Conservation (phyloP, 2,797 vertebrate genomes). For the Silurus lanzhouensis region DNA sequence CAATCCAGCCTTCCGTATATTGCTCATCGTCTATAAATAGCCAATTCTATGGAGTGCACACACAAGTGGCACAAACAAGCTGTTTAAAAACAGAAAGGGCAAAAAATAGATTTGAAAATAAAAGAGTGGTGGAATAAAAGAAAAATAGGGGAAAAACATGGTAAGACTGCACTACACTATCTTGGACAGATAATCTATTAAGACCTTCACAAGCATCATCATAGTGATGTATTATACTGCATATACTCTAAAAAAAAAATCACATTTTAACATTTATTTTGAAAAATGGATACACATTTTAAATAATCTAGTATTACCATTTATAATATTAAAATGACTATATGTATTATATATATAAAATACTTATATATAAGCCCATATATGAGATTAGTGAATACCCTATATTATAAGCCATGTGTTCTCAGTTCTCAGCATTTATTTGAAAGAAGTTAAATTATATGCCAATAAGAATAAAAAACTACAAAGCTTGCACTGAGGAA, state of each 20-base stretch:
- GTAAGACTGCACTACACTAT: neutral
- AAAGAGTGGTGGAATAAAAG: neutral
- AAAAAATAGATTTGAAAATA: neutral
- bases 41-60: neutral
- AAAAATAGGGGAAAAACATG: neutral
- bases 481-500: too few species aligned
- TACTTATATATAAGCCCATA: too few species aligned
- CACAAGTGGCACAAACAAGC: neutral
- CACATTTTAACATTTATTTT: too few species aligned
- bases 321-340: too few species aligned
- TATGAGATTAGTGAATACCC: too few species aligned
- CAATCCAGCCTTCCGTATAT: neutral
- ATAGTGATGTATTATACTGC: neutral
- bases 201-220: neutral
- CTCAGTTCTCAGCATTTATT: too few species aligned
- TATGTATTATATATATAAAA: too few species aligned
- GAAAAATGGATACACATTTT: too few species aligned
- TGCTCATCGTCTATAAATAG: neutral
- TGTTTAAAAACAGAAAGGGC: neutral
- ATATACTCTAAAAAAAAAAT: neutral
- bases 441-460: too few species aligned
- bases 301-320: too few species aligned
- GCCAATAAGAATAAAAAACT: too few species aligned
- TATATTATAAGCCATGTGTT: too few species aligned
- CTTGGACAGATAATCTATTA: neutral